phyloP scores from a whole-genome alignment of 2,113 vertebrate genomes.

The Struthidea cinerea region DNA sequence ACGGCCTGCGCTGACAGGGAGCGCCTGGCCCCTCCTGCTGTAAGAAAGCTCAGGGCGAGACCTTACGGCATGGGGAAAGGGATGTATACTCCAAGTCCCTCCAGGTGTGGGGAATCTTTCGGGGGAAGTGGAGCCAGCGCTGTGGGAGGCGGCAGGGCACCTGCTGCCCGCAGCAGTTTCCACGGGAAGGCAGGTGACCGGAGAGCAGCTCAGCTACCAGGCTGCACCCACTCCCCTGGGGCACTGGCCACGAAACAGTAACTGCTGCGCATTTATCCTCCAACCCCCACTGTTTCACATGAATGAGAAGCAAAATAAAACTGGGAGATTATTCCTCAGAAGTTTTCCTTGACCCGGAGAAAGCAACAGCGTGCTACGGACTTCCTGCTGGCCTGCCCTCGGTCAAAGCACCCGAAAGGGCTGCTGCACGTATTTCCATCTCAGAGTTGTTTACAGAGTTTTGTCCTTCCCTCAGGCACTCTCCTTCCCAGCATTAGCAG shows the following conservation, averaged over 20 bases:
- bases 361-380: not conserved
- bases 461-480: slow-evolving; percentile 48
- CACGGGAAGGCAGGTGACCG: accelerated
- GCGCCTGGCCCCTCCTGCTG: not conserved
- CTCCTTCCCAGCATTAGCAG: slow-evolving; percentile 22
- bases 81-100: not conserved
- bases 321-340: not conserved
- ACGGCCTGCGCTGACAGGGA: accelerated
- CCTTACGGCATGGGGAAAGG: not conserved
- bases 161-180: not conserved
- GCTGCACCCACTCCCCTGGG: not conserved
- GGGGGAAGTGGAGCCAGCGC: not conserved
- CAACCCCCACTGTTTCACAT: not conserved
- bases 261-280: not conserved
- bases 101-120: not conserved
- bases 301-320: slow-evolving; percentile 17
- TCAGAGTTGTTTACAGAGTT: slow-evolving; percentile 36
- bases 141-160: accelerated
- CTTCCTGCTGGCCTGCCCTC: not conserved
- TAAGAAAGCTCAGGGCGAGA: not conserved
- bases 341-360: not conserved
- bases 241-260: not conserved
- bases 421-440: not conserved
- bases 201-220: not conserved
- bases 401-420: not conserved